A percentile compares a stretch with the other conserved stretches of the same genome.
phyloP scores from a whole-genome alignment of 2,797 vertebrate genomes.

The Sphenodon punctatus region DNA sequence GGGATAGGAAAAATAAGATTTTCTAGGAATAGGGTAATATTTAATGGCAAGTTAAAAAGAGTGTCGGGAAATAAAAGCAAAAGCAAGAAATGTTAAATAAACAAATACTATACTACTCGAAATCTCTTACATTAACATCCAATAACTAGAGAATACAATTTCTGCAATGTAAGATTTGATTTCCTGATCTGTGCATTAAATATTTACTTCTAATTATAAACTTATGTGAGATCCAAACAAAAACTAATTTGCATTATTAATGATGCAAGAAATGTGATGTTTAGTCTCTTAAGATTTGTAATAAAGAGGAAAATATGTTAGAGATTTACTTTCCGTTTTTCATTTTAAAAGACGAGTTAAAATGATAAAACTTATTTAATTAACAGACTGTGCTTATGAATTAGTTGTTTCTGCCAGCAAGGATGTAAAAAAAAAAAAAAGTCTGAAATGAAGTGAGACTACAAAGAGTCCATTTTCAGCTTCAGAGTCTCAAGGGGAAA shows the following conservation, averaged over 20 bases:
- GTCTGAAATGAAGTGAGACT: constrained; percentile 71
- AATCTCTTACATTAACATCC: constrained; percentile 54
- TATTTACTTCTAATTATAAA: constrained; percentile 74
- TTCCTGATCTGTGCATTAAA: constrained; percentile 70
- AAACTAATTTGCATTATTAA: constrained; percentile 75
- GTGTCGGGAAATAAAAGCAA: constrained; percentile 46
- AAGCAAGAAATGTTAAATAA: constrained; percentile 55
- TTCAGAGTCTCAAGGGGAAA: constrained; percentile 68
- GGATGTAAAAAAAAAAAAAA: constrained; percentile 33
- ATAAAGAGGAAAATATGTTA: constrained; percentile 59
- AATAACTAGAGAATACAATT: constrained; percentile 34
- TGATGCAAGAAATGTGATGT: constrained; percentile 63
- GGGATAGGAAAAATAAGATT: too few species aligned
- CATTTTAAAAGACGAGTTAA: constrained; percentile 66
- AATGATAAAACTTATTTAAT: constrained; percentile 73
- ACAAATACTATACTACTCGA: constrained; percentile 31
- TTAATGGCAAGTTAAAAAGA: constrained; percentile 57
- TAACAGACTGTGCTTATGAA: constrained; percentile 68
- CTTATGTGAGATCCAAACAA: constrained; percentile 60
- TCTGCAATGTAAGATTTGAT: constrained; percentile 33
- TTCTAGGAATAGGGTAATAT: constrained; percentile 23
- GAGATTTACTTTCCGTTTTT: constrained; percentile 54
- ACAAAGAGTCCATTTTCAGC: constrained; percentile 78
- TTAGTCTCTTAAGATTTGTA: constrained; percentile 50
- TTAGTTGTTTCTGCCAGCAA: constrained; percentile 64